Evolutionary conservation across 2,888 invertebrate genomes (phyloP).

Genomic region (Dinocampus coccinellae): DNA sequence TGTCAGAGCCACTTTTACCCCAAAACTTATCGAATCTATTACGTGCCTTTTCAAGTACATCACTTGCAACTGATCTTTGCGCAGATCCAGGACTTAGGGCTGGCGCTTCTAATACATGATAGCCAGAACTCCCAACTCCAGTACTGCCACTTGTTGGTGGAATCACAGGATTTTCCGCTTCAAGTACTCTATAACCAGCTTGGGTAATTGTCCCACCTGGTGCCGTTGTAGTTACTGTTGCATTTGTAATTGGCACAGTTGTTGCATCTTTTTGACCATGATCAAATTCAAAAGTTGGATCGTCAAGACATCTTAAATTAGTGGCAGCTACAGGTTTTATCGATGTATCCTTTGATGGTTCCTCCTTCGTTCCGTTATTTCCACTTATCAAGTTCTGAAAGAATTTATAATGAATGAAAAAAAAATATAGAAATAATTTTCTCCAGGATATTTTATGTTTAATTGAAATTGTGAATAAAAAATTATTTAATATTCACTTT

Average conservation of each 20-base stretch:
- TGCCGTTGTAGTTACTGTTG: conserved; percentile 30
- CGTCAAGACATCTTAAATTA: conserved; percentile 72
- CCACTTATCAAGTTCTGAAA: conserved; percentile 45
- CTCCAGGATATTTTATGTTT: no score
- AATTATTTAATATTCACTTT: conserved; percentile 46
- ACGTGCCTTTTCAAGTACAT: conserved; percentile 85
- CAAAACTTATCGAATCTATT: conserved; percentile 89
- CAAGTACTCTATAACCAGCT: conserved; percentile 73
- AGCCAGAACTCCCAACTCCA: conserved; percentile 51
- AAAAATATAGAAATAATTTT: no score
- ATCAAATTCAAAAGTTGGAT: conserved; percentile 72
- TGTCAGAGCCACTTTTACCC: conserved; percentile 73
- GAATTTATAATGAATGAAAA: neutral
- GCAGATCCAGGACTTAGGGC: conserved; percentile 51
- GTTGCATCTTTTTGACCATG: conserved; percentile 54
- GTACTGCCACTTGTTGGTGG: conserved; percentile 51
- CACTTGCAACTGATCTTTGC: conserved; percentile 74
- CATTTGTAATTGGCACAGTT: conserved; percentile 45
- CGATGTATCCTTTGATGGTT: conserved; percentile 43
- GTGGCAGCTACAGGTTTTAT: conserved; percentile 70
- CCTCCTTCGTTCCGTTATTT: conserved; percentile 48
- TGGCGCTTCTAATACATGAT: conserved; percentile 68
- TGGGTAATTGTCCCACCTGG: conserved; percentile 61
- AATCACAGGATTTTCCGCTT: conserved; percentile 69
- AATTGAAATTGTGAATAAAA: neutral